Percentiles rank a stretch among this genome's conserved stretches.
These are phyloP conservation scores for Orchestes rusci DNA, from an alignment of 2,888 invertebrate genomes.

Conservation along the genomic window DNA sequence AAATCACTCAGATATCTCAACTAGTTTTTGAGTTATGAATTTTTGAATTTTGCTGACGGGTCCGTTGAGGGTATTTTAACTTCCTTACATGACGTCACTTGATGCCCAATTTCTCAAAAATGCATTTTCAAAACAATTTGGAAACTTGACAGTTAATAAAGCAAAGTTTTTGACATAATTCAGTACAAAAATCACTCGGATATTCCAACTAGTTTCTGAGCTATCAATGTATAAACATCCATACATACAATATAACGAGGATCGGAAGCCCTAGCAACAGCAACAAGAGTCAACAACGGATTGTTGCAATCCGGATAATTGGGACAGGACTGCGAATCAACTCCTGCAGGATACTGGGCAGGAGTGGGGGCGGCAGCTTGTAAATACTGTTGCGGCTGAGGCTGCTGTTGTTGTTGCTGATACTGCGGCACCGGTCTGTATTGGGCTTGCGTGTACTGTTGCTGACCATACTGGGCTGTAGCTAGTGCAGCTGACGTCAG, in stretches of 20 bases:
- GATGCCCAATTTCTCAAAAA: too few relatives aligned
- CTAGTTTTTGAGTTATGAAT: too few relatives aligned
- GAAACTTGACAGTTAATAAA: too few relatives aligned
- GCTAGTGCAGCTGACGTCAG: neutral
- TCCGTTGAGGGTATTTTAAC: too few relatives aligned
- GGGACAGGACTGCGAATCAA: constrained; percentile 35
- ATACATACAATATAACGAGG: constrained; percentile 9
- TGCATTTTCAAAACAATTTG: too few relatives aligned
- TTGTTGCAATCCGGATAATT: constrained; percentile 36
- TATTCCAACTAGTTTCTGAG: too few relatives aligned
- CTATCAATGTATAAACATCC: too few relatives aligned
- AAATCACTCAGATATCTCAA: too few relatives aligned
- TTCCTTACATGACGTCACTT: too few relatives aligned
- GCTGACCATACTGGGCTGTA: neutral
- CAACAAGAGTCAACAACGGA: constrained; percentile 17
- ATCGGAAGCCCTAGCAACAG: constrained; percentile 14
- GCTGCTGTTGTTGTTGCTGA: constrained; percentile 6
- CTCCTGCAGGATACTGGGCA: constrained; percentile 36
- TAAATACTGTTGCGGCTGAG: constrained; percentile 6
- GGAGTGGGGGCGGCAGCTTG: constrained; percentile 17
- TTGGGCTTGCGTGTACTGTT: constrained; percentile 1
- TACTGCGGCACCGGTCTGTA: constrained; percentile 15
- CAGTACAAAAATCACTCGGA: too few relatives aligned
- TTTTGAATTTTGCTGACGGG: too few relatives aligned
- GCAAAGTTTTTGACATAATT: too few relatives aligned